phyloP scores from a whole-genome alignment of 2,797 vertebrate genomes.

The Paramormyrops hopkinsi region DNA sequence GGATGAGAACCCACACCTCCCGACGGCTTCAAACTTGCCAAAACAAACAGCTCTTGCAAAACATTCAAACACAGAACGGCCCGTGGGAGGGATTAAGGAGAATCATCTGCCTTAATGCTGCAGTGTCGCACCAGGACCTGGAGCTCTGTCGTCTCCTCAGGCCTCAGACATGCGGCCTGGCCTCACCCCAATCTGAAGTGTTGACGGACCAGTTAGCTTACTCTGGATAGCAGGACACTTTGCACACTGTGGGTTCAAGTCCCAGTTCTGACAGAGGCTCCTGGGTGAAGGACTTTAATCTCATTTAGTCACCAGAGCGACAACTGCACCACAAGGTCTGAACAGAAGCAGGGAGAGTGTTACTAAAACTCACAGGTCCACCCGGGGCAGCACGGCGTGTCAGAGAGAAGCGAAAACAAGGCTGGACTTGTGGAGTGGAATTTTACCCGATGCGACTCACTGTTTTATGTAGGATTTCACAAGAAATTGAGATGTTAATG shows the following conservation, averaged over 20 bases:
- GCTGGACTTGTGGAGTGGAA: neutral
- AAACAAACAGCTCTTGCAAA: constrained; percentile 25
- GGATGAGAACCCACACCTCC: neutral
- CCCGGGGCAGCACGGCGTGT: neutral
- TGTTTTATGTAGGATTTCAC: neutral
- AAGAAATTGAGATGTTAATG: neutral
- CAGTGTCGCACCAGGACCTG: neutral
- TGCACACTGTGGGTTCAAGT: neutral
- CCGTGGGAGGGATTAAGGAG: constrained; percentile 19
- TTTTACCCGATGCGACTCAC: neutral
- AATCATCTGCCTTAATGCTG: neutral
- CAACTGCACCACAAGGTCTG: neutral
- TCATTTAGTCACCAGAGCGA: neutral
- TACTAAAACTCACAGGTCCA: neutral
- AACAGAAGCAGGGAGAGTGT: neutral
- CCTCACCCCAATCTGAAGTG: neutral
- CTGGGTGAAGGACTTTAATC: neutral
- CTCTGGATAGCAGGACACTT: neutral
- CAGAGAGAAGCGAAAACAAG: neutral
- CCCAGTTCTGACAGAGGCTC: neutral
- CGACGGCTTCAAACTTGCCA: neutral
- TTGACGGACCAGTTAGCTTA: neutral
- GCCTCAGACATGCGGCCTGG: neutral
- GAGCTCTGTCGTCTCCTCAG: neutral
- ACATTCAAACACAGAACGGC: neutral